Evolutionary conservation across 2,888 invertebrate genomes (phyloP).

Genomic region (Ichneumoninae sp.): DNA sequence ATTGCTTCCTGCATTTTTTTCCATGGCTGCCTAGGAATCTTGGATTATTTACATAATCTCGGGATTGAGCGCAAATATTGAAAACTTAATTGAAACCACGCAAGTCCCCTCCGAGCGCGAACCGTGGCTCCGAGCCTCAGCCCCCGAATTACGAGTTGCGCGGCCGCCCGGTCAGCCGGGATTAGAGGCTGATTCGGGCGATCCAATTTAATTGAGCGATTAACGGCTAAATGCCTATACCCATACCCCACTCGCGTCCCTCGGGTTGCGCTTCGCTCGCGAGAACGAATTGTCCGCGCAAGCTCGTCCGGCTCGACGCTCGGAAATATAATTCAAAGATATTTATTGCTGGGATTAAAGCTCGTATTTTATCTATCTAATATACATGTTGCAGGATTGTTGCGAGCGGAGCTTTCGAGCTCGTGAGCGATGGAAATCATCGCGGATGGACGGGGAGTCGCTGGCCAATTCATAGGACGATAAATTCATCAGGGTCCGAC

Average conservation of each 20-base stretch:
- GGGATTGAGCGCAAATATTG: too few relatives aligned
- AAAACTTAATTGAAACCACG: too few relatives aligned
- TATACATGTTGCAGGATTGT: constrained; percentile 75
- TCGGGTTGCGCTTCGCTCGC: constrained; percentile 35
- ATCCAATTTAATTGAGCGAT: constrained; percentile 84
- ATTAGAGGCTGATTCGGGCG: constrained; percentile 82
- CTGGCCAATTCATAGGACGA: constrained; percentile 1
- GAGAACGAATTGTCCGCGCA: constrained; percentile 62
- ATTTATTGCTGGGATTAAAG: constrained; percentile 83
- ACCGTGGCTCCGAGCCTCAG: constrained; percentile 35
- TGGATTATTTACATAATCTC: too few relatives aligned
- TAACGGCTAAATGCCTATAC: constrained; percentile 82
- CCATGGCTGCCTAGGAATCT: too few relatives aligned
- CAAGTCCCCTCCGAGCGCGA: constrained; percentile 44
- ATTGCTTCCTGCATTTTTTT: too few relatives aligned
- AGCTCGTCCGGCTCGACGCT: constrained; percentile 67
- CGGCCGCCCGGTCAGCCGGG: constrained; percentile 71
- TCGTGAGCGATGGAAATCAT: constrained; percentile 45
- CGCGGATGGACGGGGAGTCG: neutral
- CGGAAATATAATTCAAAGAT: constrained; percentile 83
- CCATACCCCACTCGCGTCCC: constrained; percentile 62
- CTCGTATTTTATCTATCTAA: constrained; percentile 82
- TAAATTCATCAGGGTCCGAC: constrained; percentile 17
- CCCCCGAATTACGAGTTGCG: constrained; percentile 65
- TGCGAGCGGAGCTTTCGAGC: neutral